A percentile compares a stretch with the other conserved stretches of the same genome.
Evolutionary conservation across 2,888 invertebrate species (phyloP).

Genomic region (Agriopis marginaria): DNA sequence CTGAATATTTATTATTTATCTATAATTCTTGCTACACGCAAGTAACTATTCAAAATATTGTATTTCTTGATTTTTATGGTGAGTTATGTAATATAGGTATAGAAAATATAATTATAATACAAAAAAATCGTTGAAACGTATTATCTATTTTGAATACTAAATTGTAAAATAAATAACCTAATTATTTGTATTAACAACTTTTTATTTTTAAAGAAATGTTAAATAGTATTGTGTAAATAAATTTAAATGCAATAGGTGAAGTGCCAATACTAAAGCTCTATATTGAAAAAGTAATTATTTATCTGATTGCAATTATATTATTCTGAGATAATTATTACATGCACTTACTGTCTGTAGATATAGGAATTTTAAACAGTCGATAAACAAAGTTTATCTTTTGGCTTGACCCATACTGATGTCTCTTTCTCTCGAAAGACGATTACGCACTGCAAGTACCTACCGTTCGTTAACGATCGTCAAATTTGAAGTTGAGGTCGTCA

Average conservation of each 20-base stretch:
- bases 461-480: too few species aligned
- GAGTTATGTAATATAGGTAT: background rate
- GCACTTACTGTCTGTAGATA: background rate
- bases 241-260: conserved; percentile 5
- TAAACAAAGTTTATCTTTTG: background rate
- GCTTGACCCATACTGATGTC: background rate
- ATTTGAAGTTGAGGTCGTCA: too few species aligned
- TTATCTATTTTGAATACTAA: background rate
- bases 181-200: background rate
- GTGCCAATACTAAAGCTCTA: conserved; percentile 7
- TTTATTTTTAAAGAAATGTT: conserved; percentile 7
- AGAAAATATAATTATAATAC: background rate
- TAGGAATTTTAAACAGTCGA: background rate
- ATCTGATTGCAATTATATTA: conserved; percentile 27
- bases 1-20: too few species aligned
- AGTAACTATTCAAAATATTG: too few species aligned
- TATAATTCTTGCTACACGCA: too few species aligned
- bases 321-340: background rate
- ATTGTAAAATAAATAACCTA: background rate
- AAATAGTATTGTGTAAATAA: background rate
- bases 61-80: background rate
- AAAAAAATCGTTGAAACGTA: background rate
- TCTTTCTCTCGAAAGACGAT: too few species aligned
- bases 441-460: too few species aligned
- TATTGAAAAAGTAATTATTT: conserved; percentile 20